These are phyloP conservation scores for Nephila pilipes DNA, from an alignment of 1,140 invertebrate genomes.

Conservation along the genomic window DNA sequence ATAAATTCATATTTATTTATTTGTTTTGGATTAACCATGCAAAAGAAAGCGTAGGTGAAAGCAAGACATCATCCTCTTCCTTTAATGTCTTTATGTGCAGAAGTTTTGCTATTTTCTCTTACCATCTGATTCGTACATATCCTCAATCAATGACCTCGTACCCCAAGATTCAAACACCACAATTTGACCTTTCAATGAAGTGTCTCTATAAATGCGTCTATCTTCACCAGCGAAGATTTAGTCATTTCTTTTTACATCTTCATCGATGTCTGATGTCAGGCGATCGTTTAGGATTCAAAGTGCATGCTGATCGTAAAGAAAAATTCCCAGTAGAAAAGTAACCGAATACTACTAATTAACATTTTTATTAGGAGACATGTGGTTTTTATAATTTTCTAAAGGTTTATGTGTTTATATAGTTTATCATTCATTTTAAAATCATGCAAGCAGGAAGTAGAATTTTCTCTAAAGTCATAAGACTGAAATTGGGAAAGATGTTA, in stretches of 20 bases:
- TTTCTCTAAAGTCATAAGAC: neutral
- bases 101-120: neutral
- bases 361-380: conserved; percentile 31
- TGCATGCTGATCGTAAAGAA: neutral
- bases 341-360: neutral
- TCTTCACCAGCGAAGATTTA: neutral
- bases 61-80: neutral
- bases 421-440: conserved; percentile 1
- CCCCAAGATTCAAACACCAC: conserved; percentile 13
- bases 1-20: too few species aligned
- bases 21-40: too few species aligned
- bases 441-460: neutral
- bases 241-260: conserved; percentile 34
- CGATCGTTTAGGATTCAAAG: conserved; percentile 7
- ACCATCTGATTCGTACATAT: neutral
- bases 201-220: conserved; percentile 11
- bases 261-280: neutral
- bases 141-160: conserved; percentile 42
- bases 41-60: too few species aligned
- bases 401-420: neutral
- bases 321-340: neutral
- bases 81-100: conserved; percentile 2
- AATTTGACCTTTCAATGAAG: conserved; percentile 13
- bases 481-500: neutral
- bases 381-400: neutral